Evolutionary conservation across 2,888 invertebrate species (phyloP).

Genomic region (Melipona bicolor): DNA sequence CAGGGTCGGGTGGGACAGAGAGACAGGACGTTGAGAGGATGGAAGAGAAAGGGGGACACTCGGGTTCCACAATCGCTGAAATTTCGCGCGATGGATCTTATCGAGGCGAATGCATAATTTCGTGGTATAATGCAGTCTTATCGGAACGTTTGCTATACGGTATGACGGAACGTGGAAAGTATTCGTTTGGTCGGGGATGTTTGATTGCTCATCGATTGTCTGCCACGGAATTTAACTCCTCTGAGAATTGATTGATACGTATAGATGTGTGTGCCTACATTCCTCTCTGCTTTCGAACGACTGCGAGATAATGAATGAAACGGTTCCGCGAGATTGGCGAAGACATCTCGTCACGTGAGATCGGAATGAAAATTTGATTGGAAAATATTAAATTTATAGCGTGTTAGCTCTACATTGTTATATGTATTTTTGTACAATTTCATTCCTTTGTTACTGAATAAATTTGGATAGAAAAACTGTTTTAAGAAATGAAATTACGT

Average conservation of each 20-base stretch:
- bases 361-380: neutral
- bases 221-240: constrained; percentile 43
- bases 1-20: neutral
- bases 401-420: neutral
- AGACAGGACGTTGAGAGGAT: neutral
- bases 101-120: constrained; percentile 76
- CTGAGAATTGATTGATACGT: constrained; percentile 55
- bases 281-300: constrained; percentile 6
- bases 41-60: constrained; percentile 7
- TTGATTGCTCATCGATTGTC: constrained; percentile 42
- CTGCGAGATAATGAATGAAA: constrained; percentile 35
- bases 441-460: neutral
- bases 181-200: constrained; percentile 29
- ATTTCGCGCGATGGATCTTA: constrained; percentile 75
- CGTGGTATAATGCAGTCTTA: constrained; percentile 56
- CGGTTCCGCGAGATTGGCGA: neutral
- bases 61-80: constrained; percentile 55
- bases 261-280: constrained; percentile 7
- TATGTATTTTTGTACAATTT: neutral
- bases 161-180: constrained; percentile 27
- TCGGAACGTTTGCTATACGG: constrained; percentile 29
- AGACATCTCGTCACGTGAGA: neutral
- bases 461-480: neutral
- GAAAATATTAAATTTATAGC: neutral
- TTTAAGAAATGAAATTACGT: neutral